These are phyloP conservation scores for Taurulus bubalis DNA, from an alignment of 2,113 vertebrate species.

Conservation along the genomic window DNA sequence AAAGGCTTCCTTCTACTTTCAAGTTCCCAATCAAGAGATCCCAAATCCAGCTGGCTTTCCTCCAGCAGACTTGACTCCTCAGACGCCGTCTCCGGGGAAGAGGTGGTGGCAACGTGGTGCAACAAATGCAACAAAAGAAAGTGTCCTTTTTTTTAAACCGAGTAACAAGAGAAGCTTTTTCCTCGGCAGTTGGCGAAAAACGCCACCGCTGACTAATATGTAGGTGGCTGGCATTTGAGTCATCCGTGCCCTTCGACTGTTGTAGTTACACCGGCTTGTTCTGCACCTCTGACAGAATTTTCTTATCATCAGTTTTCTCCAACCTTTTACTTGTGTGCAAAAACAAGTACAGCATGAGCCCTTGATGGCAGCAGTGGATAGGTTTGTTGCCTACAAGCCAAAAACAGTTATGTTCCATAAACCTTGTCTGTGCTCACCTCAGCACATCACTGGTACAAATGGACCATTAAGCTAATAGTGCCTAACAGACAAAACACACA, in stretches of 20 bases:
- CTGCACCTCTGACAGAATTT: not conserved
- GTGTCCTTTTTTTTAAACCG: not conserved
- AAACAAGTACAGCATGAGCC: not conserved
- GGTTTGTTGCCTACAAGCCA: constrained; percentile 33
- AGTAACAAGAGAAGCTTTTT: not conserved
- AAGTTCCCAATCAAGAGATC: not conserved
- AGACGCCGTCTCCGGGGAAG: not conserved
- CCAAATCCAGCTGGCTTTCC: not conserved
- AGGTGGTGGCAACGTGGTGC: not conserved
- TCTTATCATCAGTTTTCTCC: constrained; percentile 1
- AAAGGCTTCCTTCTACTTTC: not conserved
- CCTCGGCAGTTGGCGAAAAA: not conserved
- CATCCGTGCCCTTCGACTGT: not conserved
- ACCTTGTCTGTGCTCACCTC: constrained; percentile 53
- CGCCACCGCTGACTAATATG: not conserved
- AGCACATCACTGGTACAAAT: constrained; percentile 66
- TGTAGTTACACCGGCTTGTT: not conserved
- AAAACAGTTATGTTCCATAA: constrained; percentile 54
- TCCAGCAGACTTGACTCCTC: not conserved
- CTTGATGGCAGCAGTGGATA: constrained; percentile 31
- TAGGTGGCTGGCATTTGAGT: not conserved
- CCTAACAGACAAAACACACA: constrained; percentile 63
- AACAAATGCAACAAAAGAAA: not conserved
- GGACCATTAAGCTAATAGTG: constrained; percentile 64
- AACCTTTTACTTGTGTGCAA: not conserved